These are phyloP conservation scores for Idaea dimidiata DNA, from an alignment of 2,888 invertebrate species.

Conservation along the genomic window DNA sequence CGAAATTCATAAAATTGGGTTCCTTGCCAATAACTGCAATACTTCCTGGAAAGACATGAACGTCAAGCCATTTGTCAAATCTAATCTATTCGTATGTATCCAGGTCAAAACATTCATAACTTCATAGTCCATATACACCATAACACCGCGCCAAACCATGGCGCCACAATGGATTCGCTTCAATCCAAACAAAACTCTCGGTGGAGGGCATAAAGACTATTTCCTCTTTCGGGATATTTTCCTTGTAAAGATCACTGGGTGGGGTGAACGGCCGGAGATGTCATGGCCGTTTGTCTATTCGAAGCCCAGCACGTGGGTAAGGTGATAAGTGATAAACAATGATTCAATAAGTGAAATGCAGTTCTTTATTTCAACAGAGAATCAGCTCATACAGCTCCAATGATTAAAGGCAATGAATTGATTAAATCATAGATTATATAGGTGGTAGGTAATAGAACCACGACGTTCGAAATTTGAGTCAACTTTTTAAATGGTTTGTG, in stretches of 20 bases:
- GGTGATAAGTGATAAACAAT: slow-evolving; percentile 39
- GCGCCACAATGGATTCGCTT: slow-evolving; percentile 19
- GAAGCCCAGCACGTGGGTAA: slow-evolving; percentile 41
- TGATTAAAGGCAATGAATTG: no score
- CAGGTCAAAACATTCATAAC: slow-evolving; percentile 3
- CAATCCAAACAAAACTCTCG: slow-evolving; percentile 6
- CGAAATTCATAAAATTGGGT: not conserved
- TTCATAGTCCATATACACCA: slow-evolving; percentile 15
- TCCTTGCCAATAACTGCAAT: slow-evolving; percentile 1
- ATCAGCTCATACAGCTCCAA: no score
- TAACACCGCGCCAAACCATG: slow-evolving; percentile 14
- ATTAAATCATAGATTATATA: no score
- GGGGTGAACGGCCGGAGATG: slow-evolving; percentile 68
- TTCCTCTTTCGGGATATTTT: slow-evolving; percentile 50
- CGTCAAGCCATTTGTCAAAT: not conserved
- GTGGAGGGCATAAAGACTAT: slow-evolving; percentile 36
- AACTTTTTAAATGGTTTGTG: no score
- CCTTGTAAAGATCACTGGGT: slow-evolving; percentile 53
- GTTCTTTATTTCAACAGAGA: not conserved
- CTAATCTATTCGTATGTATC: not conserved
- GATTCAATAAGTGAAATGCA: slow-evolving; percentile 31
- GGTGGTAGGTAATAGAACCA: no score
- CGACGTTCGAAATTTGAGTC: no score
- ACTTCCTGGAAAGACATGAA: not conserved
- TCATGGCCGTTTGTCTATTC: slow-evolving; percentile 57